Evolutionary conservation across 2,888 invertebrate species (phyloP), one percentile per base, ranked within the genome.

Genomic region (Agrochola circellaris): DNA sequence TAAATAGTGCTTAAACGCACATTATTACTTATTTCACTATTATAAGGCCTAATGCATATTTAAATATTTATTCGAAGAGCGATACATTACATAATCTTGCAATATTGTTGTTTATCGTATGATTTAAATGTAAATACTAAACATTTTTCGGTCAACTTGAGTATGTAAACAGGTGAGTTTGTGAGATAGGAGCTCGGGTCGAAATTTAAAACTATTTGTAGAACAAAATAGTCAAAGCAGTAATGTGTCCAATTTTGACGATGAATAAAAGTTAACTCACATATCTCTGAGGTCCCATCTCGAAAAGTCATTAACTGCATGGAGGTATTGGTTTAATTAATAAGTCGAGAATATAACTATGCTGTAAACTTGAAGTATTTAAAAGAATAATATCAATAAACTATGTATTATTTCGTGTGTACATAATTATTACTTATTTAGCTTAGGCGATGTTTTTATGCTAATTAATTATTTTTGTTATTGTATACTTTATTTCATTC

Each of bases 401-500:
- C 9, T 66, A 78, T 76, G 70, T 75, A 72, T 79, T 84, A 83
- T 76, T 84, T 84, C 74, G 26, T 70, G 70, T 87, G 83, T 87
- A 85, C 54, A 87, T 82, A 89, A 70, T 70, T 64, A 74, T 72
- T 73, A 77, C 45, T 86, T 85, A 83, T 84, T 69, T 88, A 88
- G 70, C 62, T 82, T 89, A 88, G 75, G 76, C 78, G 77, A 88
- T 88, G 87, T 91, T 88, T 89, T 88, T 89, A 87, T 86, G 84
- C 77, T 80, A 81, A 87, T 73, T 73, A 81, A 87, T 88, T 89
- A 85, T 88, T 88, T 87, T 88, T 90, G 86, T 90, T 90, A 87
- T 84, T 85, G 81, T 89, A 85, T 88, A 88, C 88, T 89, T 92
- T 91, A 89, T 93, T 93, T 93, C 95, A 96, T 96, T 96, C 95